Percentiles rank a stretch among this genome's conserved stretches.
phyloP scores from a whole-genome alignment of 2,888 invertebrate genomes.

The Chalcosyrphus nemorum region DNA sequence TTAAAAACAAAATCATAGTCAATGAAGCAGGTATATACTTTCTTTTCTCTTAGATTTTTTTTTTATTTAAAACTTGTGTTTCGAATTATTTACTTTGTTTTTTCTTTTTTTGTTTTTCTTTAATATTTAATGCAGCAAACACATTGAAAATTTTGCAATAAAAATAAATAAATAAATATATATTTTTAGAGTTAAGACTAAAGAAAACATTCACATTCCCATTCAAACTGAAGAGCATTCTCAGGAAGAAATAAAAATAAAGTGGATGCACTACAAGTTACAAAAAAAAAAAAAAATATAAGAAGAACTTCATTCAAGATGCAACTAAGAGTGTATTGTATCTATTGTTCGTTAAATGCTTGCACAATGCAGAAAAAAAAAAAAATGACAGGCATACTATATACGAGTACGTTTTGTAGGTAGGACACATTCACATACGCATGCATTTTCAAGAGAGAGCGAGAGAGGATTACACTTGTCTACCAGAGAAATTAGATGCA shows the following conservation, averaged over 20 bases:
- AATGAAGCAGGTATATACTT: conserved; percentile 59
- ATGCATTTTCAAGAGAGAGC: conserved; percentile 34
- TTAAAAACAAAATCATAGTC: conserved; percentile 33
- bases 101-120: conserved; percentile 20
- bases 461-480: conserved; percentile 30
- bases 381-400: conserved; percentile 28
- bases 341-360: conserved; percentile 33
- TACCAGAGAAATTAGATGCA: conserved; percentile 38
- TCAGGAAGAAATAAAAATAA: conserved; percentile 7
- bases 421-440: conserved; percentile 30
- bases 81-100: conserved; percentile 67
- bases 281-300: not conserved
- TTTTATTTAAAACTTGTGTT: conserved; percentile 68
- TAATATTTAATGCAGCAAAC: conserved; percentile 50
- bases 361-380: conserved; percentile 40
- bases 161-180: not conserved
- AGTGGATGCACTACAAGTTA: conserved; percentile 45
- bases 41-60: conserved; percentile 19
- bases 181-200: not conserved
- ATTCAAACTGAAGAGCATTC: conserved; percentile 55
- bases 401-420: not conserved
- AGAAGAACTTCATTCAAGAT: conserved; percentile 45
- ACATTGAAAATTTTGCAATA: conserved; percentile 48
- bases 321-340: conserved; percentile 48
- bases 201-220: conserved; percentile 49